Conservation (phyloP, 2,113 vertebrate species). For the Poicephalus gulielmi region DNA sequence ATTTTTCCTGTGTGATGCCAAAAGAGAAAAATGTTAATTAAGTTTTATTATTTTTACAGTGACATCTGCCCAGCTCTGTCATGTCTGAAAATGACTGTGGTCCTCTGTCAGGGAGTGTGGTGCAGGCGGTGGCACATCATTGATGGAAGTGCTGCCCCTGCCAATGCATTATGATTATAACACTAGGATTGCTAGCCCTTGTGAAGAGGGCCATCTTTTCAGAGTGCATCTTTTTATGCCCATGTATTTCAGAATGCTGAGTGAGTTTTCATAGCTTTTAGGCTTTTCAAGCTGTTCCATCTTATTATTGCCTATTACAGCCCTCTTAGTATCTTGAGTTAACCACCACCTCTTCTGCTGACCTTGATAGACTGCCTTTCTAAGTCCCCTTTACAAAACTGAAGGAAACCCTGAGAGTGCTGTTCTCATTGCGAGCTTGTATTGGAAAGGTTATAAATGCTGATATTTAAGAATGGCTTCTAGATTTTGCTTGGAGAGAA, state of each 20-base stretch:
- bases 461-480: background rate
- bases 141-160: background rate
- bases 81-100: fast-evolving
- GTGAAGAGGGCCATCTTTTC: background rate
- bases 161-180: too few relatives aligned
- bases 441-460: background rate
- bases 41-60: too few relatives aligned
- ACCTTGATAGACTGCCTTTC: background rate
- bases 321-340: background rate
- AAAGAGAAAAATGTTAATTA: background rate
- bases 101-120: fast-evolving
- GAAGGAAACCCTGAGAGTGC: background rate
- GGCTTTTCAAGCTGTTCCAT: background rate
- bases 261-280: background rate
- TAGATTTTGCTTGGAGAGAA: background rate
- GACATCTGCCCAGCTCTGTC: background rate
- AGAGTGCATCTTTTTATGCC: background rate
- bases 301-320: background rate
- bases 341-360: background rate
- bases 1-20: background rate
- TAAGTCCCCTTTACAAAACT: background rate
- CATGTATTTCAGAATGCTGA: fast-evolving
- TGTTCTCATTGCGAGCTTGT: background rate
- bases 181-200: background rate
- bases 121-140: background rate